phyloP scores from a whole-genome alignment of 2,888 invertebrate genomes.

The Drosophila limbata region DNA sequence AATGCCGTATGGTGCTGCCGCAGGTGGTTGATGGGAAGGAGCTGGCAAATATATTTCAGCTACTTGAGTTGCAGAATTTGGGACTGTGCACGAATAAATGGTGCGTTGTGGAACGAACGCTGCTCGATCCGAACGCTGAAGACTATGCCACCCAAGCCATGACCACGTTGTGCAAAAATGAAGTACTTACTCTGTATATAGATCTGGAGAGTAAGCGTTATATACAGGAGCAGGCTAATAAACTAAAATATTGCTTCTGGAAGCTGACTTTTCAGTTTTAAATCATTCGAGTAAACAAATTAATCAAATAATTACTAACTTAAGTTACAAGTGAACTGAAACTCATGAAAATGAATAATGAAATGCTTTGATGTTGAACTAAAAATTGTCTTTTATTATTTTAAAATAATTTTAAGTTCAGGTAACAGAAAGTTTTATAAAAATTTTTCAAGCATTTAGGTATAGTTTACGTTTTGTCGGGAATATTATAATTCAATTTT shows the following conservation, averaged over 20 bases:
- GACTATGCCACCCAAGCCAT: constrained; percentile 14
- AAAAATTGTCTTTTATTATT: too few relatives aligned
- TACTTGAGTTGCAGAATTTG: constrained; percentile 50
- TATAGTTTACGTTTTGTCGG: too few relatives aligned
- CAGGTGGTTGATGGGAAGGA: constrained; percentile 34
- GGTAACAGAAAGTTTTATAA: too few relatives aligned
- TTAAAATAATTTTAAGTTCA: too few relatives aligned
- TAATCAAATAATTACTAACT: not conserved
- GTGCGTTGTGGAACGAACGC: constrained; percentile 28
- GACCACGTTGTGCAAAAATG: constrained; percentile 37
- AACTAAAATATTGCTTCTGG: constrained; percentile 59
- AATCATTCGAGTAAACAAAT: not conserved
- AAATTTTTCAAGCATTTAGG: too few relatives aligned
- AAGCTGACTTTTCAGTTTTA: constrained; percentile 33
- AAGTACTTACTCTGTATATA: constrained; percentile 36
- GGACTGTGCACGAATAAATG: constrained; percentile 43
- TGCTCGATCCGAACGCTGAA: constrained; percentile 6
- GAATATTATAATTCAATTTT: too few relatives aligned
- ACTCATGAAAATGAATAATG: not conserved
- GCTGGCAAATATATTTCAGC: constrained; percentile 23
- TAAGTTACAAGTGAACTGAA: not conserved
- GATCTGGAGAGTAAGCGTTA: constrained; percentile 36
- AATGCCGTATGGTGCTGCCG: constrained; percentile 41
- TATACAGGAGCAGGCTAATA: constrained; percentile 25
- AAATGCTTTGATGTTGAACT: not conserved